Percentiles rank a stretch among this genome's conserved stretches.
phyloP scores from a whole-genome alignment of 1,140 invertebrate species.

The Trigoniulus corallinus region DNA sequence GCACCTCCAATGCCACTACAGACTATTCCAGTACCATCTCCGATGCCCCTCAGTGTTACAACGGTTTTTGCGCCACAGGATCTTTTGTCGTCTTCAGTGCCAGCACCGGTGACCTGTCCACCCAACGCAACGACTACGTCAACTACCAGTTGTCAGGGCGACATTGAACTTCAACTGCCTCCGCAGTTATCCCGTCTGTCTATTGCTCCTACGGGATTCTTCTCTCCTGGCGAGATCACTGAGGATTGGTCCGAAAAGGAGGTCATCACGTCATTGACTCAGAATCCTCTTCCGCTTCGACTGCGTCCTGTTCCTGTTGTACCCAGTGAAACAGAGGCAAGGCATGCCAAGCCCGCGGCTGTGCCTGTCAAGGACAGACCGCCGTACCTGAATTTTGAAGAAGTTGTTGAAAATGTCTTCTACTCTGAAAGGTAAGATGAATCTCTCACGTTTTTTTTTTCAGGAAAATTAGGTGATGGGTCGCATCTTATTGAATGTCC shows the following conservation, averaged over 20 bases:
- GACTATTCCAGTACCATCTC: slow-evolving; percentile 9
- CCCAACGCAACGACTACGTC: no score
- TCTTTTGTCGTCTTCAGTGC: no score
- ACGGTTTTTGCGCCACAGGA: no score
- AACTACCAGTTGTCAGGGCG: no score
- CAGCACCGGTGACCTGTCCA: no score
- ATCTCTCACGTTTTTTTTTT: no score
- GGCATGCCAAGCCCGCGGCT: neutral
- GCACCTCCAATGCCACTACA: slow-evolving; percentile 9
- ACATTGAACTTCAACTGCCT: slow-evolving; percentile 9
- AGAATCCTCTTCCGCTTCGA: slow-evolving; percentile 10
- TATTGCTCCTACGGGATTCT: slow-evolving; percentile 14
- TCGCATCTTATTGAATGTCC: no score
- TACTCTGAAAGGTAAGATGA: slow-evolving; percentile 26
- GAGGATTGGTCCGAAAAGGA: slow-evolving; percentile 5
- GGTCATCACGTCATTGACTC: slow-evolving; percentile 4
- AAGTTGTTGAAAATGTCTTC: slow-evolving; percentile 69
- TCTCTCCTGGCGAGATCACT: neutral
- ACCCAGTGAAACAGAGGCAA: neutral
- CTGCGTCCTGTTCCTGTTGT: slow-evolving; percentile 2
- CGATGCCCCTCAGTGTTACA: no score
- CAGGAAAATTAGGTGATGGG: no score
- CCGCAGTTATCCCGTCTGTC: no score
- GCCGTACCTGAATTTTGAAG: slow-evolving; percentile 45
- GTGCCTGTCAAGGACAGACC: slow-evolving; percentile 36